Evolutionary conservation across 1,140 invertebrate genomes (phyloP), one percentile per base, ranked within the genome.

Genomic region (Nylanderia fulva): DNA sequence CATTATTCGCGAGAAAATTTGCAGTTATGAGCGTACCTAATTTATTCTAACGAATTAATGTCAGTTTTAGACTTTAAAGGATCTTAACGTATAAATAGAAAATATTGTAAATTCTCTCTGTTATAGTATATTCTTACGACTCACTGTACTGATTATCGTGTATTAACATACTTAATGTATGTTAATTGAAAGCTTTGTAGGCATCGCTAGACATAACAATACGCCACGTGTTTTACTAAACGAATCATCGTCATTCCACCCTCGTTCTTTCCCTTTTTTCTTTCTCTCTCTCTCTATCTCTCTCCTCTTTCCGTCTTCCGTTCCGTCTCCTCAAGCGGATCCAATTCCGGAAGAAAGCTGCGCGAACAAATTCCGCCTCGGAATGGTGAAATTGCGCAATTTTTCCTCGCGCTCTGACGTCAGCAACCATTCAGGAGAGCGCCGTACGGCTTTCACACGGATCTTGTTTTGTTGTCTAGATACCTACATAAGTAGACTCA

Each of bases 381-480:
- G 77, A 87, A 85, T 90, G 90, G 93, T 93, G 92, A 94, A 94
- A 94, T 94, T 94, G 94, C 93, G 93, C 93, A 94, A 94, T 94
- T 94, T 94, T 94, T 94, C 91, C 92, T 85, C 63, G 76, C 52
- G 66, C 90, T 90, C 94, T 94, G 94, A 94, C 93, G 93, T 94
- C 94, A 94, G 89, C 88, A 69, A 63, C 91, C 92, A 93, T 94
- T 93, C 93, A 93, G 91, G 90, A 90, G 85, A 66, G 48, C 60
- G 56, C 24, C 36, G 61, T 48, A 84, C 85, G 48, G 93, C 94
- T 94, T 94, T 94, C 94, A 94, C 94, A 91, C 93, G 94, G 94
- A 94, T 94, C 93, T 94, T 87, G 90, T 90, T 91, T 92, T 87
- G 88, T 92, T 90, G 86, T 84, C 77, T 80, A 66, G 75, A 72